Base-by-base conservation (phyloP, 2,888 invertebrate species). In the Troides helena region DNA sequence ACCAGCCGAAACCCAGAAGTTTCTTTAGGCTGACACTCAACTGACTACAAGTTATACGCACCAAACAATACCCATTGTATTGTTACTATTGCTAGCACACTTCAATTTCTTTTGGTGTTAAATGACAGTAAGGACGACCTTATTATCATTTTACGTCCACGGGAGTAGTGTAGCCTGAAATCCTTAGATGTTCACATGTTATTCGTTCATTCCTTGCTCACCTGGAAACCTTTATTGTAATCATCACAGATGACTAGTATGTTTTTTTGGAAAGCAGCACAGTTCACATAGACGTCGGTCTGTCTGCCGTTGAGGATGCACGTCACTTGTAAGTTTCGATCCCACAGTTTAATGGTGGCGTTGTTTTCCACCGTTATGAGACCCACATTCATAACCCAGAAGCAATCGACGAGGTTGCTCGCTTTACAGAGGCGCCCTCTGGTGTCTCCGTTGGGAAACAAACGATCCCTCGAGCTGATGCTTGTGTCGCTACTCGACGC, bases 341-440 rank as follows among this genome's bases (percentile, higher is more conserved):
- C 81, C 93, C 93, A 93, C 6, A 92, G 78, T 69, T 92, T 92
- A 2, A 92, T 84, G 0, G 85, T 85, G 0, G 87, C 89, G 65
- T 90, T 91, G 17, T 79, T 81, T 66, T 91, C 90, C 0, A 93
- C 84, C 0, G 90, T 90, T 4, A 93, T 76, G 1, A 93, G 78
- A 0, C 90, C 89, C 1, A 82, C 67, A 18, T 83, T 83, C 12
- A 74, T 73, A 0, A 89, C 65, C 82, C 86, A 88, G 77, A 87
- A 92, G 68, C 90, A 89, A 25, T 87, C 85, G 0, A 92, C 84
- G 0, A 91, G 74, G 0, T 81, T 78, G 67, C 76, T 76, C 8
- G 80, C 78, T 63, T 83, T 86, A 68, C 81, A 84, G 0, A 88
- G 75, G 0, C 76, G 76, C 1, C 76, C 79, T 53, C 81, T 84